These are phyloP conservation scores for Halocaridina rubra DNA, from an alignment of 2,888 invertebrate species.

Conservation along the genomic window DNA sequence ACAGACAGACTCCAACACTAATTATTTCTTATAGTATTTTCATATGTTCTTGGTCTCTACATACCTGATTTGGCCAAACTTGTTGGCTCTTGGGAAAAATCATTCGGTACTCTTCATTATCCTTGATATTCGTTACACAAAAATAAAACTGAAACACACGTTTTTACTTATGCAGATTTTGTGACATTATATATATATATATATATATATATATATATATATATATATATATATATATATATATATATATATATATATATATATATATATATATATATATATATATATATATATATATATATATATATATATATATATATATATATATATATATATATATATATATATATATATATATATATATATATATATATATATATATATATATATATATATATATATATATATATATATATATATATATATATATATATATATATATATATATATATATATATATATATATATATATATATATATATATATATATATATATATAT, in stretches of 20 bases:
- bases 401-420: background rate
- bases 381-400: background rate
- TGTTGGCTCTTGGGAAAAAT: background rate
- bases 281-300: conserved; percentile 9
- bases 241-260: conserved; percentile 3
- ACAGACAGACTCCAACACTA: background rate
- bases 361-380: background rate
- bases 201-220: background rate
- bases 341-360: background rate
- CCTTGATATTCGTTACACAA: background rate
- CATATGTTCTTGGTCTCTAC: no score
- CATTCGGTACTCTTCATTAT: background rate
- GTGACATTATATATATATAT: background rate
- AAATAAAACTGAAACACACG: background rate
- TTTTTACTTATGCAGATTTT: no score
- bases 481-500: no score
- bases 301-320: background rate
- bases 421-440: background rate
- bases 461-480: no score
- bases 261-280: background rate
- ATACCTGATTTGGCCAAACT: no score
- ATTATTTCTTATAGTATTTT: background rate
- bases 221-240: conserved; percentile 16
- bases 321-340: background rate
- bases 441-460: background rate